Evolutionary conservation across 2,113 vertebrate genomes (phyloP), one percentile per base, ranked within the genome.

Genomic region (Tyto alba): DNA sequence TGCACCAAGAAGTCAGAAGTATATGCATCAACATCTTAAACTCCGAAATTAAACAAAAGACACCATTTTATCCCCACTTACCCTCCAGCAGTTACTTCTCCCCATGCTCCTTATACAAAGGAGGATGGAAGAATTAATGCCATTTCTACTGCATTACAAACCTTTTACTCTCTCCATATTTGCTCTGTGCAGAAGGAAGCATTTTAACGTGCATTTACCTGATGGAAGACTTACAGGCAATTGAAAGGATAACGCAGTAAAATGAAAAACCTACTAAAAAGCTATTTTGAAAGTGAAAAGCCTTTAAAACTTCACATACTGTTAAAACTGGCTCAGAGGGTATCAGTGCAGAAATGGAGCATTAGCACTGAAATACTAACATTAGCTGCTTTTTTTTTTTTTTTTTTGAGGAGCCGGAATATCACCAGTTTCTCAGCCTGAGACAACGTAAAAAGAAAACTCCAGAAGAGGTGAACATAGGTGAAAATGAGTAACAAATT

Each of bases 221-320:
- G 74, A 88, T 76, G 62, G 74, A 85, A 93, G 80, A 82, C 66
- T 68, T 95, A 75, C 3, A 26, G n/a, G 50, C 85, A 79, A 72
- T 29, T 89, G 50, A 95, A 96, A 79, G 50, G 72, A 75, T 73
- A 95, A 88, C 8, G 1, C 67, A 47, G 55, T 20, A 66, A 80
- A 71, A 87, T 56, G 69, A 87, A 85, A 93, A 94, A 82, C 8
- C 40, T 68, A 32, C 88, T 67, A 76, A 88, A 91, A 85, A 83
- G 71, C 64, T 72, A 62, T 64, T 91, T 90, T 69, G 41, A 77
- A 93, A 93, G 79, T 55, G 85, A 87, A 89, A 91, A 93, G 82
- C 81, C 88, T 95, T 91, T 84, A 94, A 89, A 89, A 78, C 45
- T 59, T 80, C 67, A 45, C 60, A 41, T 19, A n/a, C 90, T 36